Evolutionary conservation across 2,888 invertebrate genomes (phyloP).

Genomic region (Ernsta delagoae): DNA sequence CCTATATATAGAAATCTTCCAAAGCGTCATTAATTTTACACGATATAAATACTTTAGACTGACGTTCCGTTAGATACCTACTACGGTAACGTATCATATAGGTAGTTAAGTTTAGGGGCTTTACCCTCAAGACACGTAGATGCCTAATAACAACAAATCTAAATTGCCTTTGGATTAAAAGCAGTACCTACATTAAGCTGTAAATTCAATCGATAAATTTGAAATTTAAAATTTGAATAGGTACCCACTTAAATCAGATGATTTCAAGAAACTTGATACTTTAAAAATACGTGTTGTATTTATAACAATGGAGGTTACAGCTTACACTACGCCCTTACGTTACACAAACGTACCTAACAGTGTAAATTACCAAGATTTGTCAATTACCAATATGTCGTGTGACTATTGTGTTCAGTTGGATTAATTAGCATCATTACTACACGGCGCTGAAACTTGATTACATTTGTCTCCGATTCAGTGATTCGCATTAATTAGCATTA

Average conservation of each 20-base stretch:
- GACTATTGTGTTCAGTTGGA: constrained; percentile 38
- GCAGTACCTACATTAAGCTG: background rate
- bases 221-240: no score
- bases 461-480: constrained; percentile 44
- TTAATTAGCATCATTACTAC: constrained; percentile 40
- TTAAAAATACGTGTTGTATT: background rate
- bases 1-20: constrained; percentile 19
- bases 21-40: background rate
- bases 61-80: background rate
- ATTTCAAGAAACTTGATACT: no score
- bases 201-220: no score
- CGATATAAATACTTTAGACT: background rate
- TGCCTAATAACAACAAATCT: background rate
- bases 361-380: constrained; percentile 26
- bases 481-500: constrained; percentile 44
- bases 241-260: no score
- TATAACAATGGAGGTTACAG: background rate
- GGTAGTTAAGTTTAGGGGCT: no score
- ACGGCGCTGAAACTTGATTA: constrained; percentile 38
- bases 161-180: background rate
- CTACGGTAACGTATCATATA: background rate
- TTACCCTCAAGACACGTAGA: no score
- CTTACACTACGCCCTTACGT: background rate
- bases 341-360: background rate
- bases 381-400: constrained; percentile 25